These are phyloP conservation scores for Laticauda laticaudata DNA, from an alignment of 2,113 vertebrate species.

Conservation along the genomic window DNA sequence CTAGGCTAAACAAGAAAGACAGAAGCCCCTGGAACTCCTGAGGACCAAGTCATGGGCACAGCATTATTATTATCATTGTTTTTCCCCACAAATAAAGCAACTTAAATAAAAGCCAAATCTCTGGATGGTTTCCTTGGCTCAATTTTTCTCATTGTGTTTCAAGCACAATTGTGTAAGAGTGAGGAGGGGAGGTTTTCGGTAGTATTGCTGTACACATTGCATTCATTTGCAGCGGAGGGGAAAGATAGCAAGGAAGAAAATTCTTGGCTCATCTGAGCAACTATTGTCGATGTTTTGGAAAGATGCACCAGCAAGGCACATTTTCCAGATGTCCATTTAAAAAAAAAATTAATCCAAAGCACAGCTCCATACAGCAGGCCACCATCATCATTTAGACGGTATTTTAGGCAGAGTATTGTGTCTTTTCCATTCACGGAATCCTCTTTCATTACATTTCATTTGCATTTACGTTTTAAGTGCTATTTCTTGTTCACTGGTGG, in stretches of 20 bases:
- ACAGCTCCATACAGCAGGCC: neutral
- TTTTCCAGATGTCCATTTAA: neutral
- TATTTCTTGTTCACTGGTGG: neutral
- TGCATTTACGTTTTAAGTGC: neutral
- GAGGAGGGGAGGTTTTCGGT: constrained; percentile 26
- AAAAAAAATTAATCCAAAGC: neutral
- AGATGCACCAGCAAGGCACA: neutral
- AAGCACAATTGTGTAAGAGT: constrained; percentile 45
- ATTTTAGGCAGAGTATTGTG: neutral
- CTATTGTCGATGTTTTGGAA: neutral
- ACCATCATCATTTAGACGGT: neutral
- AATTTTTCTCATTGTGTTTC: constrained; percentile 49
- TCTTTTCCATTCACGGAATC: neutral
- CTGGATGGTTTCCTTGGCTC: constrained; percentile 38
- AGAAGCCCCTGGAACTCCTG: constrained; percentile 10
- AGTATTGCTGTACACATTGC: constrained; percentile 38
- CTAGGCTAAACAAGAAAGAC: constrained; percentile 20
- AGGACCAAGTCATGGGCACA: constrained; percentile 27
- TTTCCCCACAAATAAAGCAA: neutral
- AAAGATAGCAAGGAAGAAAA: constrained; percentile 26
- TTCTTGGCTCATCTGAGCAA: constrained; percentile 26
- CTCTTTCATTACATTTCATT: neutral
- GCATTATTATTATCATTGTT: constrained; percentile 6
- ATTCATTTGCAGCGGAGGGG: constrained; percentile 21
- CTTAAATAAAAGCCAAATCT: constrained; percentile 13